Percentiles rank a stretch among this genome's conserved stretches.
Evolutionary conservation across 2,888 invertebrate species (phyloP).

Genomic region (Tiliacea aurago): DNA sequence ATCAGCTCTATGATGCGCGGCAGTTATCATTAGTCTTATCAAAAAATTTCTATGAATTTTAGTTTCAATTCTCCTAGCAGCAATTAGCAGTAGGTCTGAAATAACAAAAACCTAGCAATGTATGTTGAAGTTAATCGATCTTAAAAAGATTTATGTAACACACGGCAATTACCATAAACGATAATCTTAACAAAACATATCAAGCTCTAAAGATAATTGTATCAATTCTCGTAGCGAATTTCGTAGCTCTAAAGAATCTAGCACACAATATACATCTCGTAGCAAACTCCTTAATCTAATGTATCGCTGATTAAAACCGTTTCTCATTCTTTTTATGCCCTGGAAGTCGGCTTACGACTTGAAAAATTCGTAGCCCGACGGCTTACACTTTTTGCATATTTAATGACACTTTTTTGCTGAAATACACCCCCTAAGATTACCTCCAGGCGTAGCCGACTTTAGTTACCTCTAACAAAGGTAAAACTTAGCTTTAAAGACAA

Average conservation of each 20-base stretch:
- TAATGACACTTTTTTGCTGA: constrained; percentile 41
- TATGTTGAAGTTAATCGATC: not conserved
- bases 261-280: not conserved
- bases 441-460: not conserved
- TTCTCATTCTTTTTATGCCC: constrained; percentile 16
- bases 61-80: not conserved
- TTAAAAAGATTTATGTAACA: not conserved
- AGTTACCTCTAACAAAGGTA: constrained; percentile 18
- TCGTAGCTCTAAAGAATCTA: not conserved
- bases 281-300: not conserved
- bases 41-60: not conserved
- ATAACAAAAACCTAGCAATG: not conserved
- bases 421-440: constrained; percentile 44
- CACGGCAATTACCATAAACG: not conserved
- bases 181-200: not conserved
- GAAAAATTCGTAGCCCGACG: constrained; percentile 38
- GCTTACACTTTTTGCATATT: constrained; percentile 54
- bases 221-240: not conserved
- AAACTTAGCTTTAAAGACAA: constrained; percentile 4
- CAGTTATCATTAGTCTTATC: not conserved
- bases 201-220: not conserved
- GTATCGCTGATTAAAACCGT: constrained; percentile 20
- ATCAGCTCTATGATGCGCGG: not conserved
- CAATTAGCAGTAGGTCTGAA: not conserved
- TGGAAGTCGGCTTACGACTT: constrained; percentile 22